Evolutionary conservation across 1,140 invertebrate genomes (phyloP), one percentile per base, ranked within the genome.

Genomic region (Maconellicoccus hirsutus): DNA sequence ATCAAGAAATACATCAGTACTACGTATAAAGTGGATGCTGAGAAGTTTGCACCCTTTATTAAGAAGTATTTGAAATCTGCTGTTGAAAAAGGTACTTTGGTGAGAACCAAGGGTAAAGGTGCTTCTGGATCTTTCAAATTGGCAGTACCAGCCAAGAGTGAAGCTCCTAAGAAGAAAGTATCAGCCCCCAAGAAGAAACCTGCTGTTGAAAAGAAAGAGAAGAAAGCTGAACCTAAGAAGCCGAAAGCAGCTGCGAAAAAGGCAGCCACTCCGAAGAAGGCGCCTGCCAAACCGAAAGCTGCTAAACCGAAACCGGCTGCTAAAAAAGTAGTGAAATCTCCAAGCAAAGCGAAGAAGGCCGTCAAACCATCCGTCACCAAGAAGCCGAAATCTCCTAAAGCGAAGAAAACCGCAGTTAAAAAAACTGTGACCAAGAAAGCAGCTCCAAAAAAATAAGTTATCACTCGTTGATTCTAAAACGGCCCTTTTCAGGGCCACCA

Each of bases 1-100:
- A 84, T 85, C 75, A 83, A 84, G 73, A 85, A 84, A 74, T 84
- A 83, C 76, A 82, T 84, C 42, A 74, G 76, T 0, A 73, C 78
- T 0, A 80, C 76, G 7, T 82, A 82, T 77, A 81, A 81, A 70
- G 75, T 83, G 1, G 82, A 83, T 70, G 76, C 77, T n/a, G 79
- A 81, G 1, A 82, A 80, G 73, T 71, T 76, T 25, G 74, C 77
- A 0, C 77, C 78, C 0, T 81, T 79, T 73, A 81, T 81, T 70
- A 78, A 78, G 33, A 80, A 79, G 66, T 80, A 79, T 73, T 69
- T 83, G 21, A 81, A 79, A 39, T 73, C 73, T 4, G 82, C 81
- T 6, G 79, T 82, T 0, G 75, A 75, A 4, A 74, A 75, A 7
- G 79, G 79, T 0, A 73, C 71, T 1, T 71, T 83, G 1, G 74